phyloP scores from a whole-genome alignment of 2,888 invertebrate species.

The Pecten maximus region DNA sequence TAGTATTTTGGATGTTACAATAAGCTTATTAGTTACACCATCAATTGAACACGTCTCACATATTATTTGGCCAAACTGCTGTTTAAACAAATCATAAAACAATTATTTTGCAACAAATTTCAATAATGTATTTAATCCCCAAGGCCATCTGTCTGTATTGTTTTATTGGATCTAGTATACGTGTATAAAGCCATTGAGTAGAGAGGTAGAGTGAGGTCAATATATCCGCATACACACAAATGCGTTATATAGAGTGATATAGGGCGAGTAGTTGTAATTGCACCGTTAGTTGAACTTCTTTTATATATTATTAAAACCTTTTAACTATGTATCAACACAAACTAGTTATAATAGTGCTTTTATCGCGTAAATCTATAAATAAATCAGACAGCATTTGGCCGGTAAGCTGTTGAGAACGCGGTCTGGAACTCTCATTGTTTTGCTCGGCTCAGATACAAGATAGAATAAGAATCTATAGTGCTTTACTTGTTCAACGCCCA shows the following conservation, averaged over 20 bases:
- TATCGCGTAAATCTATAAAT: background rate
- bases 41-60: background rate
- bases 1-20: background rate
- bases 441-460: slow-evolving; percentile 16
- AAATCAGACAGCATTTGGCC: background rate
- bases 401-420: background rate
- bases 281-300: background rate
- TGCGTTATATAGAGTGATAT: background rate
- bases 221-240: background rate
- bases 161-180: background rate
- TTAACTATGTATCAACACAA: background rate
- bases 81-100: slow-evolving; percentile 5
- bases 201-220: background rate
- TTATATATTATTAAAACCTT: background rate
- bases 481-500: slow-evolving; percentile 30
- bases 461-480: slow-evolving; percentile 22
- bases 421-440: slow-evolving; percentile 1
- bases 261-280: background rate
- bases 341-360: background rate
- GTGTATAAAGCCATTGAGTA: background rate
- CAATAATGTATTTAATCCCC: background rate
- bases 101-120: background rate
- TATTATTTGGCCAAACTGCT: background rate
- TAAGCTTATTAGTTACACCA: background rate
- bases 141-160: background rate